Conservation (phyloP, 2,113 vertebrate genomes). For the Monopterus albus region DNA sequence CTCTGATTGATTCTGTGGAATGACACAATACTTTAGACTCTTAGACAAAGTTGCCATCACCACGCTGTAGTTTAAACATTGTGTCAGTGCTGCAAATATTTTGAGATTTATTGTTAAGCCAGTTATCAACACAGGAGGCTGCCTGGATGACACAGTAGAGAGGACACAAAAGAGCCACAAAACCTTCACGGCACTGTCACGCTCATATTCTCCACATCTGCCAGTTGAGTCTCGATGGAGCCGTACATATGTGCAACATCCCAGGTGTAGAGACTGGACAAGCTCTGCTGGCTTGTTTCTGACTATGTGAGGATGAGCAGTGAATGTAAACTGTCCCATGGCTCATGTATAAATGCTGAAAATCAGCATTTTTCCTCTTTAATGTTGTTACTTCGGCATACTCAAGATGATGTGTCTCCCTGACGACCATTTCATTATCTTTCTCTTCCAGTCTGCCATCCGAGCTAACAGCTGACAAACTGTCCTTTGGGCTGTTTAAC, state of each 20-base stretch:
- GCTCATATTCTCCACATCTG: slow-evolving; percentile 19
- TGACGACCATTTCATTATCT: slow-evolving; percentile 53
- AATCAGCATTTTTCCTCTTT: slow-evolving; percentile 21
- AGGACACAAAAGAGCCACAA: too few relatives aligned
- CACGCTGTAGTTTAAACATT: too few relatives aligned
- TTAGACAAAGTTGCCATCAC: too few relatives aligned
- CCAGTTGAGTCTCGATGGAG: slow-evolving; percentile 35
- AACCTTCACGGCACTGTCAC: slow-evolving; percentile 46
- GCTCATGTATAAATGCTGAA: slow-evolving; percentile 14
- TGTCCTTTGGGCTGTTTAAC: slow-evolving; percentile 48
- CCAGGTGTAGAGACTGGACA: slow-evolving; percentile 9
- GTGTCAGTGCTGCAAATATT: too few relatives aligned
- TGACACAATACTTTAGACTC: not conserved
- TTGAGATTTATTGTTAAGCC: too few relatives aligned
- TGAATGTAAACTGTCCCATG: slow-evolving; percentile 33
- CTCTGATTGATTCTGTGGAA: not conserved
- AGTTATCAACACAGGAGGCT: too few relatives aligned
- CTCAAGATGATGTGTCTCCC: slow-evolving; percentile 46
- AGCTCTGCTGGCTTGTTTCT: slow-evolving; percentile 31
- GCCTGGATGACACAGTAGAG: too few relatives aligned
- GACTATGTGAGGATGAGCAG: not conserved
- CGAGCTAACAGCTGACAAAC: slow-evolving; percentile 25
- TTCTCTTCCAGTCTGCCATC: slow-evolving; percentile 18
- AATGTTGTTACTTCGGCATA: slow-evolving; percentile 29
- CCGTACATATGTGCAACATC: slow-evolving; percentile 24